Evolutionary conservation across 2,888 invertebrate genomes (phyloP).

Genomic region (Globia sparganii): DNA sequence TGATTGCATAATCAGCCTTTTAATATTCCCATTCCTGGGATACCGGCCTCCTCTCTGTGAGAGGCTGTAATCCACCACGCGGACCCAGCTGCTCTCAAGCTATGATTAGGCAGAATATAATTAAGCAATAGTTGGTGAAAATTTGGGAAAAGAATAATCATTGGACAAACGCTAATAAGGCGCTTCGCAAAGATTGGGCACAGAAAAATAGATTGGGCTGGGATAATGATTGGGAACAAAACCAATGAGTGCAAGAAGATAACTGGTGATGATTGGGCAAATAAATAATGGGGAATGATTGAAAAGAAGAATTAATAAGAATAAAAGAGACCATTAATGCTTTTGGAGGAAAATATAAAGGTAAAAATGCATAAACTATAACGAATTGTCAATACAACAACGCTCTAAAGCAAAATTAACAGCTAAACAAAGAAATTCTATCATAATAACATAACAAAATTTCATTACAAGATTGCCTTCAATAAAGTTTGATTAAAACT

Average conservation of each 20-base stretch:
- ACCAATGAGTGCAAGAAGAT: not conserved
- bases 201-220: not conserved
- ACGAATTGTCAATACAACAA: not conserved
- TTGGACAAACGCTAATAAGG: not conserved
- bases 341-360: not conserved
- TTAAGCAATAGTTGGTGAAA: not conserved
- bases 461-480: conserved; percentile 2
- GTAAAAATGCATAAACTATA: not conserved
- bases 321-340: not conserved
- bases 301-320: not conserved
- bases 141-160: not conserved
- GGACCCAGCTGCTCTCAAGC: no score
- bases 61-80: no score
- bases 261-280: not conserved
- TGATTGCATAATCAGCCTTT: no score
- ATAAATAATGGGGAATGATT: not conserved
- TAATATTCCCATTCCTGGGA: no score
- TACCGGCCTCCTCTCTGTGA: no score
- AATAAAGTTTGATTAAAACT: conserved; percentile 6
- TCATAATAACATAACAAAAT: not conserved
- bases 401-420: not conserved
- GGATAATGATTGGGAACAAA: not conserved
- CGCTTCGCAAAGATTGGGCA: no score
- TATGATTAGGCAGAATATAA: not conserved
- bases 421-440: not conserved